A percentile compares a stretch with the other conserved stretches of the same genome.
Evolutionary conservation across 2,888 invertebrate genomes (phyloP).

Genomic region (Mythimna loreyi): DNA sequence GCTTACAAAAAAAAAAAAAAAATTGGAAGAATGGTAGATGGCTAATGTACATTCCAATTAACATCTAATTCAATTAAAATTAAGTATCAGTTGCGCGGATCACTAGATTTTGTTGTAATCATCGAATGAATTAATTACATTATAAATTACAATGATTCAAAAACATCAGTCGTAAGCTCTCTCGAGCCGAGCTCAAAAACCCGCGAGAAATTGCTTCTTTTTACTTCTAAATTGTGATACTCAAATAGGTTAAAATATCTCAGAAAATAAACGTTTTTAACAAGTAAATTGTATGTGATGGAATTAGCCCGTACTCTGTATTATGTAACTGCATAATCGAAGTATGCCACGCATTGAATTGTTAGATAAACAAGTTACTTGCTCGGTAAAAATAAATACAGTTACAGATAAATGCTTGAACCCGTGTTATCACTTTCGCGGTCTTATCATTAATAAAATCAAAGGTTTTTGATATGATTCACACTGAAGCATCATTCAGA

Average conservation of each 20-base stretch:
- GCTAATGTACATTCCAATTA: conserved; percentile 49
- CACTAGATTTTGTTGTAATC: conserved; percentile 7
- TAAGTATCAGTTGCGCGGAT: conserved; percentile 49
- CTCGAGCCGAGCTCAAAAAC: conserved; percentile 13
- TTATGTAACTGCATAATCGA: conserved; percentile 14
- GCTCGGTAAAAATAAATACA: conserved; percentile 32
- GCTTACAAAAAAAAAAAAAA: conserved; percentile 63
- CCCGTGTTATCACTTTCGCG: conserved; percentile 20
- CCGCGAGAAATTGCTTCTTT: conserved; percentile 14
- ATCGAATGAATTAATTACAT: conserved; percentile 8
- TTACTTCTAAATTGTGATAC: conserved; percentile 47
- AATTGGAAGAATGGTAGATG: conserved; percentile 59
- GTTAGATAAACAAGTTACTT: conserved; percentile 3
- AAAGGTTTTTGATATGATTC: conserved; percentile 51
- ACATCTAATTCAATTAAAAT: conserved; percentile 40
- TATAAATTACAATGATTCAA: conserved; percentile 43
- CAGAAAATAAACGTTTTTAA: conserved; percentile 41
- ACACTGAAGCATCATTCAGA: conserved; percentile 46
- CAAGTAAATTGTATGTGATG: conserved; percentile 35
- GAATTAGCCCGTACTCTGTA: conserved; percentile 19
- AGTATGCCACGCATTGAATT: conserved; percentile 1
- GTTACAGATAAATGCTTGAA: conserved; percentile 47
- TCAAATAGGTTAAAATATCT: conserved; percentile 32
- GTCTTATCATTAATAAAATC: conserved; percentile 21
- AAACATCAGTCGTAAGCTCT: conserved; percentile 54